Conservation (phyloP, 2,888 invertebrate species). For the Caenorhabditis sinica region DNA sequence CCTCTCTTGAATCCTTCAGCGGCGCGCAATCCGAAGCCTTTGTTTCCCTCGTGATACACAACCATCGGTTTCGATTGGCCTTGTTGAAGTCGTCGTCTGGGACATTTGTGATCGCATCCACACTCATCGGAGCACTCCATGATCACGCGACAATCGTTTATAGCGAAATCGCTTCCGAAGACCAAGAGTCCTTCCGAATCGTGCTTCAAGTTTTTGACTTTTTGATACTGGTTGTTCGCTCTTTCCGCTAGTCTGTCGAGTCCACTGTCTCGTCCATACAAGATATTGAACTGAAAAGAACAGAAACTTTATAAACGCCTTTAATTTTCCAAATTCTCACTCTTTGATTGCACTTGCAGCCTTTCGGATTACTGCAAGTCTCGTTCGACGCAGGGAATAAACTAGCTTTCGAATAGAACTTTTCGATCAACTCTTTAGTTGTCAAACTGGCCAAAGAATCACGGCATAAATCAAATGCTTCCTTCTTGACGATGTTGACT, state of each 20-base stretch:
- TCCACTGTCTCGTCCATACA: slow-evolving; percentile 6
- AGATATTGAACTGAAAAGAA: slow-evolving; percentile 8
- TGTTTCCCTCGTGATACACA: slow-evolving; percentile 25
- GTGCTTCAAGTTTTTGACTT: neutral
- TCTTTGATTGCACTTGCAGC: slow-evolving; percentile 11
- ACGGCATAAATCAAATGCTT: neutral
- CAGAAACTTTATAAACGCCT: too few species aligned
- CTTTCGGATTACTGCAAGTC: neutral
- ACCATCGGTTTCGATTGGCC: slow-evolving; percentile 32
- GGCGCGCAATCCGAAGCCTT: slow-evolving; percentile 52
- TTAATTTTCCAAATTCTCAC: neutral
- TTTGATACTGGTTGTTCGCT: neutral
- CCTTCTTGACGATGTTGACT: slow-evolving; percentile 6
- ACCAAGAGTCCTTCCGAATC: neutral
- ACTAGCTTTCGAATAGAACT: neutral
- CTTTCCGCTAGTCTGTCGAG: neutral
- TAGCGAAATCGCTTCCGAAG: neutral
- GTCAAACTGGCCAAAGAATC: neutral
- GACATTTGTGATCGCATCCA: slow-evolving; percentile 16
- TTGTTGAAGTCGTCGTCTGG: slow-evolving; percentile 39
- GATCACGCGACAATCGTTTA: neutral
- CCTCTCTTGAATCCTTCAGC: slow-evolving; percentile 20
- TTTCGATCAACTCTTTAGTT: neutral
- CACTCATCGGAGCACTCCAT: slow-evolving; percentile 42
- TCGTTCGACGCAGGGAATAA: neutral